These are phyloP conservation scores for Platysternon megacephalum DNA, from an alignment of 2,113 vertebrate genomes.

Conservation along the genomic window DNA sequence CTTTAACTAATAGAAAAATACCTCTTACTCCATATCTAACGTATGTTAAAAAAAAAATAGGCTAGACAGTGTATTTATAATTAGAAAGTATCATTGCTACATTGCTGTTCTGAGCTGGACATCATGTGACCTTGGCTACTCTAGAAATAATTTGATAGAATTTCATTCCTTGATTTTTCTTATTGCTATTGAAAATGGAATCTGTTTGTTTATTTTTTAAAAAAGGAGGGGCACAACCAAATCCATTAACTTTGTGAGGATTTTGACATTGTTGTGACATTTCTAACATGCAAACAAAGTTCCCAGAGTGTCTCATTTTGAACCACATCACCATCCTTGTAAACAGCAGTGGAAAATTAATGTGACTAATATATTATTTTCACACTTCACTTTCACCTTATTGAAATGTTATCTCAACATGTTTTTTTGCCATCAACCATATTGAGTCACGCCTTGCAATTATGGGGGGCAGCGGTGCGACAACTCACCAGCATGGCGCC, in stretches of 20 bases:
- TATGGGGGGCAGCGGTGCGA: too few species aligned
- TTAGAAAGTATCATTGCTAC: neutral
- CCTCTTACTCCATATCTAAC: neutral
- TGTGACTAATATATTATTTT: neutral
- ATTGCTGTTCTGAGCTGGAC: neutral
- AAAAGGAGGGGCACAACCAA: neutral
- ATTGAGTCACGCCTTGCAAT: neutral
- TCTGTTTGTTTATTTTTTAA: neutral
- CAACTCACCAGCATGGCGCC: too few species aligned
- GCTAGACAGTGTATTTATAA: neutral
- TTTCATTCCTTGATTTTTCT: neutral
- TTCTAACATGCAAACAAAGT: neutral
- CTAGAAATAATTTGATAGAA: neutral
- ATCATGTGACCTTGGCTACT: neutral
- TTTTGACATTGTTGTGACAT: rapidly evolving
- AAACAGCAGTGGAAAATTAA: neutral
- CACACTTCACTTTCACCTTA: neutral
- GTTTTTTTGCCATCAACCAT: neutral
- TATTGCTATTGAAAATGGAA: neutral
- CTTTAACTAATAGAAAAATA: neutral
- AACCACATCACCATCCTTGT: neutral
- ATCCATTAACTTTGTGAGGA: neutral
- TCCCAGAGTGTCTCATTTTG: neutral
- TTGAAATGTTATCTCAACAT: neutral
- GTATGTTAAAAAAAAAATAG: neutral